Base-by-base conservation (phyloP, 2,888 invertebrate genomes). In the Volucella zonaria region DNA sequence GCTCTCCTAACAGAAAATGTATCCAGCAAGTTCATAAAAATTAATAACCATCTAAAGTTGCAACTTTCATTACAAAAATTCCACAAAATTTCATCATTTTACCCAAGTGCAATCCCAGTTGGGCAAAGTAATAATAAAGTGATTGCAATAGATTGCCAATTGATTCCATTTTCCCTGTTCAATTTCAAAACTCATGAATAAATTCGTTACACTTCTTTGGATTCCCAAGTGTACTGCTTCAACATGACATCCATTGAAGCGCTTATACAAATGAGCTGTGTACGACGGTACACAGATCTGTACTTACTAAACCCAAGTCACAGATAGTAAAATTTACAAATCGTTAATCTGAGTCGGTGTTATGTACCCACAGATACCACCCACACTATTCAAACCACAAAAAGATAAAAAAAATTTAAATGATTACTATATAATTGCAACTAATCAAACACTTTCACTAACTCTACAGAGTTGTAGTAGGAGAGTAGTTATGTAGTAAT, bases 381-480 rank as follows among this genome's bases (percentile, higher is more conserved):
- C 38, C 31, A 12, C 23, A 12, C 38, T 8, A 40, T 12, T 15
- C 12, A 51, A 66, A 49, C 23, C 10, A 10, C 49, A 70, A 10
- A 45, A 45, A n/a, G 0, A 31, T 31, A 54, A 49, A 52, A 10
- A 40, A 47, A 15, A 43, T 61, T 66, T 43, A 67, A 31, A 31
- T 31, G 31, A 31, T 31, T 31, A 61, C 49, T 71, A 49, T 47
- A 43, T 68, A 62, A 56, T 85, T 81, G 85, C 85, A 85, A 81
- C 85, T 81, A 40, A 76, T 67, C 81, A 80, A 75, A 83, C 75
- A 74, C 76, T 83, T 75, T 80, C 75, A 68, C 73, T 77, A 23
- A 67, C 58, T 47, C 49, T 56, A 68, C 42, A 40, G 43, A 74
- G 49, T 64, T 31, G 51, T 40, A 62, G 38, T 47, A 49, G 58